Evolutionary conservation across 1,140 invertebrate genomes (phyloP), one percentile per base, ranked within the genome.

Genomic region (Plectus sambesii): DNA sequence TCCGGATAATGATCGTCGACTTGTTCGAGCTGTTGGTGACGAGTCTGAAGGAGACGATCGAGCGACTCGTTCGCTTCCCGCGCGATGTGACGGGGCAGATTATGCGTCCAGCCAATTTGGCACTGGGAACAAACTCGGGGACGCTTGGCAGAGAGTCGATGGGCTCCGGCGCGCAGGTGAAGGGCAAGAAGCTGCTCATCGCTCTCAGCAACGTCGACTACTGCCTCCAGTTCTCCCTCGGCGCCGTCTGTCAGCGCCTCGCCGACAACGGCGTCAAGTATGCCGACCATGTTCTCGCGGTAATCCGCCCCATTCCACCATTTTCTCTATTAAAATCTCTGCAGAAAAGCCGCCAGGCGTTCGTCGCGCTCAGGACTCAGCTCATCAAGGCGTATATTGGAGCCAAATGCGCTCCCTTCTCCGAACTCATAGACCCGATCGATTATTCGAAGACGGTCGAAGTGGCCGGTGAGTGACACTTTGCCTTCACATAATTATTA

Each of bases 201-300:
- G 43, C 52, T 19, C 51, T 69, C 22, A 55, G 62, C n/a, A 68
- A 67, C 44, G 41, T 69, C 12, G 66, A 66, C 19, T 65, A 64
- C 43, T 49, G 66, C 15, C 36, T 63, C 2, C 50, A 48, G 8
- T 49, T 59, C 19, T 68, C 63, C 5, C 36, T 67, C 9, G 49
- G 59, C n/a, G 27, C 39, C 19, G 58, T 69, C 5, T 61, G 58
- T 33, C 59, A 60, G 29, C 51, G 62, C 26, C 49, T 67, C 25
- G 43, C 33, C n/a, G 63, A 69, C 25, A 57, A 53, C 42, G 63
- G 61, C 12, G 47, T 69, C 4, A 67, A 67, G 43, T 65, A 51
- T 52, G 43, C 53, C 2, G 66, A 69, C 33, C 41, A 59, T 6
- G 59, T 67, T 38, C 53, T 59, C 35, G 55, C 61, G 43, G 58